Evolutionary conservation across 2,888 invertebrate species (phyloP), one percentile per base, ranked within the genome.

Genomic region (Drosophila quinaria): DNA sequence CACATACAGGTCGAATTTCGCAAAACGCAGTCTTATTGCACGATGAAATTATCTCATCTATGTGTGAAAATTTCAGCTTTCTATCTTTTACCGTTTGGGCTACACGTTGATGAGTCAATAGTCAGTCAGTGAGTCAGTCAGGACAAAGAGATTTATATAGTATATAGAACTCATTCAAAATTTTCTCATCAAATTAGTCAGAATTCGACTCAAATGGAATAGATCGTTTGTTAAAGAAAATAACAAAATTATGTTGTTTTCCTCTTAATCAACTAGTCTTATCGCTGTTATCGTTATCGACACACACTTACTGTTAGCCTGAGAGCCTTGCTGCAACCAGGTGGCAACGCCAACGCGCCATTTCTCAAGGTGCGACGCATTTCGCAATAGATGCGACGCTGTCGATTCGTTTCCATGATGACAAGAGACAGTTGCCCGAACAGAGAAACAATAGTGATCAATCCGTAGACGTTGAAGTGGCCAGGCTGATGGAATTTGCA

Each of bases 381-480:
- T 3, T 31, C 13, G 4, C 3, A 31, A 1, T 69, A 66, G 11
- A 71, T 35, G 17, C 49, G 17, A 0, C 59, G 50, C 39, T 59
- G 64, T 1, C 70, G 55, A 62, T 83, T 74, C 8, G 68, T 66
- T 8, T 70, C 46, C 5, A 44, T 13, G 22, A 85, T 58, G 4
- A 81, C 59, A 49, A 85, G 29, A 1, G 46, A 8, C 1, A 85
- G 76, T 29, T 87, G 71, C 6, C 52, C 41, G 3, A 74, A 77
- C 3, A 81, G 29, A 0, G 67, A 70, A 0, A 31, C 0, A 0
- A 49, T 13, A 1, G 42, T 72, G 5, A 55, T 10, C 0, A 70
- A 31, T 17, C 61, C 65, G 15, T 6, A 52, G 4, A 29, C n/a
- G 52, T 73, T 80, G 0, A 70, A 1, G 0, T 25, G 10, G 1